phyloP scores from a whole-genome alignment of 2,113 vertebrate species.

The Haliaeetus leucogaster region DNA sequence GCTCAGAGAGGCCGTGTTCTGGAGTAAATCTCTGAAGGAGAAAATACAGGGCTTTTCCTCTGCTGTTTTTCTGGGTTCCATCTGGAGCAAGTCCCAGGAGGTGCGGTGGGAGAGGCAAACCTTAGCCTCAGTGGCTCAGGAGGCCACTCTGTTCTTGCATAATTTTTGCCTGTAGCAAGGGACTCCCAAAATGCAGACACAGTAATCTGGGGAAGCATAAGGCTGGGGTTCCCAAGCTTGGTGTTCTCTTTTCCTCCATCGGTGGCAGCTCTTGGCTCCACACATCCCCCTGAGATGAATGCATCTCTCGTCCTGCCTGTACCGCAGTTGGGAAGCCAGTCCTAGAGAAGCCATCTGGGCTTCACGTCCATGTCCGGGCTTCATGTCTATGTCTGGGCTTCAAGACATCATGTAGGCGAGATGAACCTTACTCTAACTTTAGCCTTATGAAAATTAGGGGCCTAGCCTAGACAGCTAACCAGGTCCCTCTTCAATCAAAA shows the following conservation, averaged over 20 bases:
- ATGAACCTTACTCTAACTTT: background rate
- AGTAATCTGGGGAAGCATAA: background rate
- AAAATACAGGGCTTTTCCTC: background rate
- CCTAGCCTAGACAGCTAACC: background rate
- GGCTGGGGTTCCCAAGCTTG: background rate
- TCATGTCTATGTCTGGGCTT: background rate
- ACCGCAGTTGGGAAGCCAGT: background rate
- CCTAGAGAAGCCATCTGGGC: background rate
- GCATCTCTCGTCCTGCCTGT: background rate
- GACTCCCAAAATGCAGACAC: background rate
- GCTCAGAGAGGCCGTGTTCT: background rate
- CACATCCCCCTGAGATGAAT: background rate
- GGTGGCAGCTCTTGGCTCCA: background rate
- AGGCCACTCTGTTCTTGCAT: background rate
- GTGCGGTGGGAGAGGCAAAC: background rate
- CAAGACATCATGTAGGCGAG: background rate
- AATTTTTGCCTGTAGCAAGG: background rate
- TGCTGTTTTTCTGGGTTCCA: background rate
- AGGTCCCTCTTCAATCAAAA: background rate
- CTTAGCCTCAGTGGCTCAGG: background rate
- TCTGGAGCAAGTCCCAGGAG: background rate
- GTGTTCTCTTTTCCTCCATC: background rate
- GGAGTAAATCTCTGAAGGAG: background rate
- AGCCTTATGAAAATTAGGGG: background rate
- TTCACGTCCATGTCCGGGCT: background rate